These are phyloP conservation scores for Apotomis betuletana DNA, from an alignment of 2,888 invertebrate genomes.

Conservation along the genomic window DNA sequence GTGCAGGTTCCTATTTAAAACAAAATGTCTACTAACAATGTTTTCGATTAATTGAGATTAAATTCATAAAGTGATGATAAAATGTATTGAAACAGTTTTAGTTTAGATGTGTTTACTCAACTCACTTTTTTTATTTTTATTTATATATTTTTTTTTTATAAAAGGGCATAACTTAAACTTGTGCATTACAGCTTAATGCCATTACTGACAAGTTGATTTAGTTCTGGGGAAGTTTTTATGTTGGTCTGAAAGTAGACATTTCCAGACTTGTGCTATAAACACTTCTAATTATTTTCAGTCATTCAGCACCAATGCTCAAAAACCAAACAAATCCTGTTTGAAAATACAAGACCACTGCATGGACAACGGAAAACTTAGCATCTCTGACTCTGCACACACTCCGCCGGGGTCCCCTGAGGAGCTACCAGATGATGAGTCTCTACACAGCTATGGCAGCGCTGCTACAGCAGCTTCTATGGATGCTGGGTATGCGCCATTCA, in stretches of 20 bases:
- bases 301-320: conserved; percentile 72
- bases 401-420: conserved; percentile 86
- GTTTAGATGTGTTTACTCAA: background rate
- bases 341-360: conserved; percentile 68
- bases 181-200: conserved; percentile 4
- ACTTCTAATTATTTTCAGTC: conserved; percentile 59
- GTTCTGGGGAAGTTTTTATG: background rate
- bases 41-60: background rate
- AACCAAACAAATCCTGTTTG: conserved; percentile 70
- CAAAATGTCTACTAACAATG: background rate
- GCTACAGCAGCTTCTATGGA: conserved; percentile 92
- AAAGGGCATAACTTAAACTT: too few relatives aligned
- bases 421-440: conserved; percentile 89
- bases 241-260: background rate
- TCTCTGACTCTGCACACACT: conserved; percentile 81
- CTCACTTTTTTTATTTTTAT: background rate
- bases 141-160: background rate
- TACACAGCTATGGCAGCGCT: conserved; percentile 90
- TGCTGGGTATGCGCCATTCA: conserved; percentile 91
- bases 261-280: background rate
- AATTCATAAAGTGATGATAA: background rate
- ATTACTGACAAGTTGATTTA: background rate
- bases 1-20: background rate
- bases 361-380: conserved; percentile 66
- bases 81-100: background rate